Evolutionary conservation across 2,888 invertebrate genomes (phyloP).

Genomic region (Empis stercorea): DNA sequence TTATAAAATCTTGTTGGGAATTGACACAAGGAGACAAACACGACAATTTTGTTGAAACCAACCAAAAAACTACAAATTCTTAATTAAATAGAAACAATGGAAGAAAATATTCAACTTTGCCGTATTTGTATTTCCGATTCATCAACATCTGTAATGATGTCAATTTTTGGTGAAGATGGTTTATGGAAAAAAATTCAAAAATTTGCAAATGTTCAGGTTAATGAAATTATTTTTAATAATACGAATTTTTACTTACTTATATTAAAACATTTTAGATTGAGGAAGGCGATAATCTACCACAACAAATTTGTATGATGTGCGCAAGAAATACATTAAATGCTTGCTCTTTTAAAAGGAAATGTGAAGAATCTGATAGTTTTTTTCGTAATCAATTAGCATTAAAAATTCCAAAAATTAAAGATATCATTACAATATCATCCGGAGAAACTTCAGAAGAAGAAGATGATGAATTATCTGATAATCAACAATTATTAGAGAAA

Average conservation of each 20-base stretch:
- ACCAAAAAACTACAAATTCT: too few relatives aligned
- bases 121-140: conserved; percentile 33
- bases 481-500: neutral
- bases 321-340: conserved; percentile 30
- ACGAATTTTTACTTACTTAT: neutral
- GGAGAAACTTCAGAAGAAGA: conserved; percentile 10
- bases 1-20: conserved; percentile 8
- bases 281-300: conserved; percentile 30
- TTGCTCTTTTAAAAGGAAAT: conserved; percentile 32
- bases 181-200: conserved; percentile 33
- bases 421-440: conserved; percentile 14
- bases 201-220: conserved; percentile 33
- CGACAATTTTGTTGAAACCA: conserved; percentile 9
- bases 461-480: conserved; percentile 11
- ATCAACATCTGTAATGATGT: conserved; percentile 27
- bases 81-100: conserved; percentile 8
- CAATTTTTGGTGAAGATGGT: conserved; percentile 35
- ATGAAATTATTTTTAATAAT: conserved; percentile 1
- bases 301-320: conserved; percentile 31
- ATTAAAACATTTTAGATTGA: conserved; percentile 23
- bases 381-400: conserved; percentile 27
- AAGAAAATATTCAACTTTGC: conserved; percentile 24
- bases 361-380: conserved; percentile 34
- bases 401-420: conserved; percentile 10
- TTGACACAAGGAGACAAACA: conserved; percentile 19